These are phyloP conservation scores for Hypocryptadius cinnamomeus DNA, from an alignment of 2,113 vertebrate genomes.

Conservation along the genomic window DNA sequence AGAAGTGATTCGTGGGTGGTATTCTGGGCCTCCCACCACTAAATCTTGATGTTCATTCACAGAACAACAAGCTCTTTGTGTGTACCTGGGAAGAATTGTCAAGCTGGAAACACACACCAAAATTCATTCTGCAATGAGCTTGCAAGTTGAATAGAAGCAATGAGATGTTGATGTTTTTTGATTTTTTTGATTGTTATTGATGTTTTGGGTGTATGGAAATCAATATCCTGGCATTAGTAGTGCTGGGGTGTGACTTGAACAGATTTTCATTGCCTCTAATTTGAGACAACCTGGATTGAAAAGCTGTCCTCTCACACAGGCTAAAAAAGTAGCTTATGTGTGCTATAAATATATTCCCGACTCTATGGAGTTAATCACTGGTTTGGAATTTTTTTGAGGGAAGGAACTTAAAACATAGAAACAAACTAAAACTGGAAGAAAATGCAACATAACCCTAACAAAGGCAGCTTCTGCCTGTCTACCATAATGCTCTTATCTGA, in stretches of 20 bases:
- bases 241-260: background rate
- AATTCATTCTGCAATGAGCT: background rate
- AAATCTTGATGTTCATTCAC: background rate
- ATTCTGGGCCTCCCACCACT: background rate
- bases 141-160: background rate
- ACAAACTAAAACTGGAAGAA: background rate
- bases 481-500: conserved; percentile 33
- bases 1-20: background rate
- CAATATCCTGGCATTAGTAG: background rate
- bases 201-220: background rate
- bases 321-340: background rate
- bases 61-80: background rate
- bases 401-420: background rate
- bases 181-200: too few relatives aligned
- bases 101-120: background rate
- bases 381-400: background rate
- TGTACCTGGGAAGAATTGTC: background rate
- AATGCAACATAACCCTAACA: background rate
- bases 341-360: background rate
- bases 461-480: conserved; percentile 27
- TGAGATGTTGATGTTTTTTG: too few relatives aligned
- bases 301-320: background rate
- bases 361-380: background rate
- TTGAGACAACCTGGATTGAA: background rate
- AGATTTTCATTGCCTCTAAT: background rate